Percentiles rank a stretch among this genome's conserved stretches.
These are phyloP conservation scores for Amphipoea lucens DNA, from an alignment of 2,888 invertebrate species.

Conservation along the genomic window DNA sequence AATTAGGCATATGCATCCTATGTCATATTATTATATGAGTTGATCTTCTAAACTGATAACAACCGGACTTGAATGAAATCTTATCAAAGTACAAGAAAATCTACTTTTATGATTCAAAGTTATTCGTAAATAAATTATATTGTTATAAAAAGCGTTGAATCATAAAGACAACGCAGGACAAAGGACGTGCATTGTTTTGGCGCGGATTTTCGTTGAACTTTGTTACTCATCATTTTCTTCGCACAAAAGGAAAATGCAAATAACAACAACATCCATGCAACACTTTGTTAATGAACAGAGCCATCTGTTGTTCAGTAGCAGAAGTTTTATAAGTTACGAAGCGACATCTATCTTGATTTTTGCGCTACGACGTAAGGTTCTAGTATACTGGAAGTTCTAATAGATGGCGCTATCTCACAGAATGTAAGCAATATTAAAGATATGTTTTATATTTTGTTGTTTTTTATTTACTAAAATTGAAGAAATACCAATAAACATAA, in stretches of 20 bases:
- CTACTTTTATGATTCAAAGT: background rate
- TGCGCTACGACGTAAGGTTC: background rate
- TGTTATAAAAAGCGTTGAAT: slow-evolving; percentile 42
- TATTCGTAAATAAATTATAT: background rate
- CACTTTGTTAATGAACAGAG: slow-evolving; percentile 38
- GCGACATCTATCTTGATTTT: slow-evolving; percentile 40
- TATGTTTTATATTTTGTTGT: background rate
- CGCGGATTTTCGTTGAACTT: slow-evolving; percentile 30
- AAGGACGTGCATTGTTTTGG: slow-evolving; percentile 51
- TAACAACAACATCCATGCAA: background rate
- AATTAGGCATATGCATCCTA: background rate
- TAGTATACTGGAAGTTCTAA: fast-evolving
- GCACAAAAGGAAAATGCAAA: slow-evolving; percentile 26
- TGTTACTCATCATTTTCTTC: slow-evolving; percentile 54
- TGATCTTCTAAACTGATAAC: slow-evolving; percentile 26
- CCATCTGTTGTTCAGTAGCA: slow-evolving; percentile 73
- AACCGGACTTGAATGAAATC: slow-evolving; percentile 28
- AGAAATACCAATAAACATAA: background rate
- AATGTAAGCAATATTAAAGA: background rate
- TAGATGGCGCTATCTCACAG: slow-evolving; percentile 59
- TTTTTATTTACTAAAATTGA: background rate
- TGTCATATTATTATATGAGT: background rate
- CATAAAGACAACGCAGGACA: slow-evolving; percentile 45
- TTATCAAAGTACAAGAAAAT: slow-evolving; percentile 27
- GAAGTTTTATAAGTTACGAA: background rate